These are phyloP conservation scores for Melanotaenia maccullochi DNA, from an alignment of 2,797 vertebrate genomes.

Conservation along the genomic window DNA sequence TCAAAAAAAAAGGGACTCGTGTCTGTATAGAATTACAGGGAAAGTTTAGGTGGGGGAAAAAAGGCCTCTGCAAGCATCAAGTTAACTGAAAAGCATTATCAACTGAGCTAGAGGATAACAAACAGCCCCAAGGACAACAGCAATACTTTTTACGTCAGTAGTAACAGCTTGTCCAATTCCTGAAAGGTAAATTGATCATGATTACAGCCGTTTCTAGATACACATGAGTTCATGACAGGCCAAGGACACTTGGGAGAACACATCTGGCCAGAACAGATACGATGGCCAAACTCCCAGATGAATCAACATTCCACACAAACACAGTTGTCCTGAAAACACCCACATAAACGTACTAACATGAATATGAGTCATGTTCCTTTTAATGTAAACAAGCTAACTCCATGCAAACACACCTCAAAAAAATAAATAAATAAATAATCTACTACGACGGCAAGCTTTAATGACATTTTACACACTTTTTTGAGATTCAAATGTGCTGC, in stretches of 20 bases:
- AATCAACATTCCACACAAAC: neutral
- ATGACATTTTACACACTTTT: neutral
- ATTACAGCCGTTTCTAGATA: slow-evolving; percentile 17
- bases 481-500: neutral
- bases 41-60: neutral
- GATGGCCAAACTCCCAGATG: too few species aligned
- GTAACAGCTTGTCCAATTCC: neutral
- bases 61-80: neutral
- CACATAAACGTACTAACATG: neutral
- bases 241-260: slow-evolving; percentile 33
- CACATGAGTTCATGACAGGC: slow-evolving; percentile 18
- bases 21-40: neutral
- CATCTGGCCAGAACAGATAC: slow-evolving; percentile 11
- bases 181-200: slow-evolving; percentile 13
- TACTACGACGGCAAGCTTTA: neutral
- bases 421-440: neutral
- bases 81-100: slow-evolving; percentile 2
- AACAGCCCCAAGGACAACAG: slow-evolving; percentile 32
- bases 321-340: neutral
- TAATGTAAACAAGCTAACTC: neutral
- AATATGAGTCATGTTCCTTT: neutral
- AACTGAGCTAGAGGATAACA: neutral
- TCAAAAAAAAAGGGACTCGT: neutral
- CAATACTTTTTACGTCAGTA: slow-evolving; percentile 10
- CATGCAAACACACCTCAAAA: neutral